Evolutionary conservation across 2,113 vertebrate species (phyloP).

Genomic region (Chloroceryle aenea): DNA sequence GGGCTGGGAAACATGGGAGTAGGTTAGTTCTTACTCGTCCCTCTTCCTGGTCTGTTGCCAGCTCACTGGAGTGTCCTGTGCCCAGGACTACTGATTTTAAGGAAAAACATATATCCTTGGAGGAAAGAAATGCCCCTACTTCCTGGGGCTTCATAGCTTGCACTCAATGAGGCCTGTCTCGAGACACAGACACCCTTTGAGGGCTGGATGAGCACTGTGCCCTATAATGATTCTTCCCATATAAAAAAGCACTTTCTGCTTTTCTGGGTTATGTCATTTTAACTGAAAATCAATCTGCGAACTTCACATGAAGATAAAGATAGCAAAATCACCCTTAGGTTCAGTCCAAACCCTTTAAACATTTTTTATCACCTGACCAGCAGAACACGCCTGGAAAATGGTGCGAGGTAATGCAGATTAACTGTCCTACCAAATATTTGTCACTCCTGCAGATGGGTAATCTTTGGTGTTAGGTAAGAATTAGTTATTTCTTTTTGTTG

Average conservation of each 20-base stretch:
- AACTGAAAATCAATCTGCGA: not conserved
- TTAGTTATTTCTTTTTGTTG: not conserved
- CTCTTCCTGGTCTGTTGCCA: not conserved
- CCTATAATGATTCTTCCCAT: not conserved
- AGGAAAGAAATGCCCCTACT: not conserved
- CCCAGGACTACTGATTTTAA: not conserved
- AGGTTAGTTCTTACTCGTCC: not conserved
- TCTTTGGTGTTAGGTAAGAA: not conserved
- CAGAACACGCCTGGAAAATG: conserved; percentile 6
- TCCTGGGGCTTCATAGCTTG: not conserved
- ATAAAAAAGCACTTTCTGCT: not conserved
- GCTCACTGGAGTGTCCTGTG: not conserved
- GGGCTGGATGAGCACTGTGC: not conserved
- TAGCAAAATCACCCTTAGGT: not conserved
- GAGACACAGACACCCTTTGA: not conserved
- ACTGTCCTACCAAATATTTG: conserved; percentile 12
- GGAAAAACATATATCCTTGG: not conserved
- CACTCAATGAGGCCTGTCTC: not conserved
- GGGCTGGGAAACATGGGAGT: not conserved
- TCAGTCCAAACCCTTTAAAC: not conserved
- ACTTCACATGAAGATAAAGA: not conserved
- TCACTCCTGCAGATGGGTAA: not conserved
- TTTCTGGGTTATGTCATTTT: not conserved
- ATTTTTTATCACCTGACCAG: conserved; percentile 23
- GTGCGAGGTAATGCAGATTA: conserved; percentile 35